Base-by-base conservation (phyloP, 2,797 vertebrate species). In the Crocodylus rhombifer region DNA sequence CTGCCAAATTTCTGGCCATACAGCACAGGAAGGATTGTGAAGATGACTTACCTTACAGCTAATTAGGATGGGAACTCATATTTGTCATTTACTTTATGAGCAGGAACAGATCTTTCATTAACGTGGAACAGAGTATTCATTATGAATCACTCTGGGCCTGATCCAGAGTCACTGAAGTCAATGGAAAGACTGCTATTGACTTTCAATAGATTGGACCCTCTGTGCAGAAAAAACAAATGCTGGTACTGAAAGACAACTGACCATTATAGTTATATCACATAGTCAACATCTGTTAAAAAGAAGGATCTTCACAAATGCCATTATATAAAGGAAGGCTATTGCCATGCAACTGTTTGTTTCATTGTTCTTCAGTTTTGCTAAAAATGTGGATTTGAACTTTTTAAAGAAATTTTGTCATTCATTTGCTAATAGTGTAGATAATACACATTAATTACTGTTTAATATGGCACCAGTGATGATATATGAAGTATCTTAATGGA, bases 201-300 rank as follows among this genome's bases (percentile, higher is more conserved):
- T 95, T 96, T 95, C 33, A 73, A 8, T 73, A 62, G 14, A 79
- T 77, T 69, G 91, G 77, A 86, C 12, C 23, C 58, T 84, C 74
- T 86, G 51, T 65, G 64, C 80, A 73, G 69, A 73, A 82, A 91
- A 92, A 94, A 90, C 84, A 91, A 3, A 84, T 91, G 82, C 26
- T 80, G 69, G 17, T 64, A 86, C 3, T 92, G 81, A 94, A 95
- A 94, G 76, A 94, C 96, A 90, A 36, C 77, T 36, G 63, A 86
- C 14, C 88, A 77, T 86, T 79, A 78, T 81, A 82, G 36, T 80
- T 51, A 95, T 89, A 92, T 83, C 1, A 76, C 82, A 95, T 93
- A 71, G 75, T 94, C 88, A 82, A 58, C 88, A 93, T 86, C 92
- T 96, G 93, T 95, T 96, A 94, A 93, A 96, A 94, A 89, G 84